phyloP scores from a whole-genome alignment of 2,888 invertebrate species.

The Pyrgus malvae region DNA sequence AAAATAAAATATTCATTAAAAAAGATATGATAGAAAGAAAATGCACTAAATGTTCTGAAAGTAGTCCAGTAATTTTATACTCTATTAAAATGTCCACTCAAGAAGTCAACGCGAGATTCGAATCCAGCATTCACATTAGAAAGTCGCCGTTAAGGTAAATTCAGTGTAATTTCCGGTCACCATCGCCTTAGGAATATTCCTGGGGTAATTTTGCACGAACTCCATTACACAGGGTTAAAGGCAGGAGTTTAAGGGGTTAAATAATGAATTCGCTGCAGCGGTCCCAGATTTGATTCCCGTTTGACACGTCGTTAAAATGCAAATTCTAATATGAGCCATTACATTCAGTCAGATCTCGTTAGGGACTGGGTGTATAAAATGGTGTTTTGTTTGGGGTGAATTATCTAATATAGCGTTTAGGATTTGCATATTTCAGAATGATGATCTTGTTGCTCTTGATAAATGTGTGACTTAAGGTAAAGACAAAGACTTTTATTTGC shows the following conservation, averaged over 20 bases:
- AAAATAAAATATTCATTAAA: no score
- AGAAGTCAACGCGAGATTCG: no score
- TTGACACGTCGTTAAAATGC: conserved; percentile 51
- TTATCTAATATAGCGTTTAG: conserved; percentile 8
- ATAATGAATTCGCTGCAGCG: conserved; percentile 19
- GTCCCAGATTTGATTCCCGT: conserved; percentile 41
- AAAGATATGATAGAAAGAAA: no score
- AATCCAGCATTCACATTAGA: no score
- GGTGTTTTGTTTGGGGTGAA: conserved; percentile 16
- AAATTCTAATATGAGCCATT: conserved; percentile 42
- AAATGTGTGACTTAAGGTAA: no score
- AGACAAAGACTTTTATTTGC: no score
- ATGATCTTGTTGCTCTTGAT: no score
- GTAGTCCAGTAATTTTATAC: no score
- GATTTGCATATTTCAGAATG: conserved; percentile 3
- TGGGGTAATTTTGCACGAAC: neutral
- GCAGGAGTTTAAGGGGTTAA: conserved; percentile 23
- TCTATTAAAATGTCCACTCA: no score
- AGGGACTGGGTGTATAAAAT: conserved; percentile 5
- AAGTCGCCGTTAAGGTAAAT: no score
- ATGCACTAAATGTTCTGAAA: no score
- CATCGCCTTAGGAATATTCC: neutral
- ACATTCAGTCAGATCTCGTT: conserved; percentile 31
- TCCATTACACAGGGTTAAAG: conserved; percentile 6
- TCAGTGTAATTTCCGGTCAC: neutral